Conservation (phyloP, 2,888 invertebrate species). For the Sinohyriopsis cumingii region DNA sequence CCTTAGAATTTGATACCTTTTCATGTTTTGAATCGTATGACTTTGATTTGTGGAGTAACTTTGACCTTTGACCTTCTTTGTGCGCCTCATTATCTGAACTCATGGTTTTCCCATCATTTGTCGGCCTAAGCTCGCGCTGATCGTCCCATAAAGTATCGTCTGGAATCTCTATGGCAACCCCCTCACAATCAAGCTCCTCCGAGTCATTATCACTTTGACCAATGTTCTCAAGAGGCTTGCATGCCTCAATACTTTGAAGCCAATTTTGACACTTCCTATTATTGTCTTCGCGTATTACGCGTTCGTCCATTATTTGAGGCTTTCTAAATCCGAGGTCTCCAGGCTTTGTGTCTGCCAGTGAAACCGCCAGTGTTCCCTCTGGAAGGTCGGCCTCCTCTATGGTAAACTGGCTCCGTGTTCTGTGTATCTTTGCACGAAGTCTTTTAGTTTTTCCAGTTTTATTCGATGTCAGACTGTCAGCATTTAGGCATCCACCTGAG, state of each 20-base stretch:
- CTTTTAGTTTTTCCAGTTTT: constrained; percentile 47
- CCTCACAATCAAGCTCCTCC: constrained; percentile 44
- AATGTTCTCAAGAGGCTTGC: constrained; percentile 59
- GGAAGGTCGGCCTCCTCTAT: constrained; percentile 62
- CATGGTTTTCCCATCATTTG: constrained; percentile 33
- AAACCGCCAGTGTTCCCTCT: constrained; percentile 52
- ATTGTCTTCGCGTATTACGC: constrained; percentile 58
- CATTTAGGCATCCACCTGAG: constrained; percentile 40
- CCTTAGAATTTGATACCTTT: not conserved
- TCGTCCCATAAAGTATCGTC: constrained; percentile 50
- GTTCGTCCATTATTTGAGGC: constrained; percentile 44
- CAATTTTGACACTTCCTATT: constrained; percentile 62
- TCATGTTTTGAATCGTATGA: constrained; percentile 10
- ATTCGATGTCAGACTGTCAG: constrained; percentile 28
- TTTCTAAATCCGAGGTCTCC: constrained; percentile 51
- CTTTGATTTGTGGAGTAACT: constrained; percentile 11
- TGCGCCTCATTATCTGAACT: constrained; percentile 34
- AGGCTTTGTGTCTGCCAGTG: constrained; percentile 59
- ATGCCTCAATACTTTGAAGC: constrained; percentile 61
- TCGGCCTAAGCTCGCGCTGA: constrained; percentile 30
- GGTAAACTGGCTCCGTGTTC: constrained; percentile 62
- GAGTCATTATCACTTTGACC: constrained; percentile 39
- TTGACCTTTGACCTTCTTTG: constrained; percentile 6
- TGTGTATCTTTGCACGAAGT: constrained; percentile 57
- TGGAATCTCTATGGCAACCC: constrained; percentile 52